These are phyloP conservation scores for Lepidurus packardi DNA, from an alignment of 1,140 invertebrate genomes.

Conservation along the genomic window DNA sequence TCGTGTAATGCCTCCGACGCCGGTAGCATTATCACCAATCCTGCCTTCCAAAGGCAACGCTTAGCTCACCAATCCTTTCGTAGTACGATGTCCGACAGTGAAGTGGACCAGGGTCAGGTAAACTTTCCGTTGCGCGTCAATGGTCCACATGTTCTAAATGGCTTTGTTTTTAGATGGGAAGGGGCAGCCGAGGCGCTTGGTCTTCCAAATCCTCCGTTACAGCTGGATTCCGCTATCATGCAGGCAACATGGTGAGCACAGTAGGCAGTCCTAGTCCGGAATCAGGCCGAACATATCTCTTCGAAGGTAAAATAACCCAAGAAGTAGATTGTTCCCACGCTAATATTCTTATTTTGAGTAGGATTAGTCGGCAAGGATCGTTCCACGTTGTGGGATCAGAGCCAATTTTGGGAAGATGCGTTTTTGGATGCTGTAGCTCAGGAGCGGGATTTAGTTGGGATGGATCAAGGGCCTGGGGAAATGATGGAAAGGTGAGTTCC, in stretches of 20 bases:
- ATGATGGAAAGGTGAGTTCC: constrained; percentile 87
- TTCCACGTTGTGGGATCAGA: constrained; percentile 94
- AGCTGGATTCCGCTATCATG: constrained; percentile 79
- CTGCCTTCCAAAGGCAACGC: constrained; percentile 52
- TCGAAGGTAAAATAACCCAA: constrained; percentile 56
- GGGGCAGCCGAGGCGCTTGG: constrained; percentile 75
- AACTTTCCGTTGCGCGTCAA: background rate
- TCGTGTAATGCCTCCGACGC: constrained; percentile 58
- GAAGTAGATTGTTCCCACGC: constrained; percentile 11
- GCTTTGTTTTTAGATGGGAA: constrained; percentile 44
- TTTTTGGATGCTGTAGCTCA: constrained; percentile 98
- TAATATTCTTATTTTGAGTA: constrained; percentile 25
- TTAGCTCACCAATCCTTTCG: constrained; percentile 59
- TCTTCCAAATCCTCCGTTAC: constrained; percentile 86
- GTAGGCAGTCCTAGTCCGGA: constrained; percentile 76
- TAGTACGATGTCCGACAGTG: constrained; percentile 87
- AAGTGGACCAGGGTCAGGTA: constrained; percentile 62
- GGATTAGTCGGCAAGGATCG: constrained; percentile 61
- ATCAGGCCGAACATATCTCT: constrained; percentile 79
- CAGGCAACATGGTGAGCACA: constrained; percentile 76
- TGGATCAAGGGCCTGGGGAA: constrained; percentile 97
- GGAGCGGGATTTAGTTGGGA: constrained; percentile 97
- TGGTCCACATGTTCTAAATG: background rate
- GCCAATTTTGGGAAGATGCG: constrained; percentile 99
- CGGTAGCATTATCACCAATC: constrained; percentile 75